A percentile compares a stretch with the other conserved stretches of the same genome.
Conservation (phyloP, 2,113 vertebrate genomes). For the Polyodon spathula region DNA sequence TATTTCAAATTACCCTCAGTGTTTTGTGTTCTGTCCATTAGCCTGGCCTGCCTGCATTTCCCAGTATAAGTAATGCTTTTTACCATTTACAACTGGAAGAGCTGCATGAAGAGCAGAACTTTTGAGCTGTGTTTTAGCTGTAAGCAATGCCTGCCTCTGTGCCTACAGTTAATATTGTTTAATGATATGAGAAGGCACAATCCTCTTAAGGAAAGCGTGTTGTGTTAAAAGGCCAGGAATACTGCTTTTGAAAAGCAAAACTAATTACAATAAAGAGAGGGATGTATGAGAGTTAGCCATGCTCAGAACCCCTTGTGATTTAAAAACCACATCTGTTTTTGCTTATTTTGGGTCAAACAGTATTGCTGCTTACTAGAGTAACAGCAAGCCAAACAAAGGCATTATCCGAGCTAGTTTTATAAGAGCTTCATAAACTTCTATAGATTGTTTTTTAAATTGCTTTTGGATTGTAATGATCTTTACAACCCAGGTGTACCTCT, state of each 20-base stretch:
- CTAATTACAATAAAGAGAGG: neutral
- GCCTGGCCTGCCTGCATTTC: slow-evolving; percentile 27
- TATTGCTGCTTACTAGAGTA: no score
- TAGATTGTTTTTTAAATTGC: no score
- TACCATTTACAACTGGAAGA: slow-evolving; percentile 7
- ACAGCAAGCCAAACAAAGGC: no score
- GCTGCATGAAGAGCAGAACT: slow-evolving; percentile 32
- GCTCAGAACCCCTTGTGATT: no score
- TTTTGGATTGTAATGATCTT: no score
- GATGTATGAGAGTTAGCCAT: no score
- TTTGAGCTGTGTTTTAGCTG: neutral
- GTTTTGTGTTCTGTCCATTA: slow-evolving; percentile 15
- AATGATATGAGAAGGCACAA: slow-evolving; percentile 9
- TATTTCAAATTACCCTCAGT: neutral
- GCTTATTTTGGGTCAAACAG: no score
- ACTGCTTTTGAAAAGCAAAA: neutral
- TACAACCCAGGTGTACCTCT: no score
- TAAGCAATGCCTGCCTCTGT: neutral
- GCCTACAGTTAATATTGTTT: slow-evolving; percentile 4
- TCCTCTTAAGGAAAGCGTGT: neutral
- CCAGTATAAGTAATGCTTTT: slow-evolving; percentile 41
- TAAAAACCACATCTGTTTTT: no score
- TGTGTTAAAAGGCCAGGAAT: neutral
- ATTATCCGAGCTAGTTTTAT: no score
- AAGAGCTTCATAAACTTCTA: no score